These are phyloP conservation scores for Apteryx owenii DNA, from an alignment of 2,113 vertebrate species.

Conservation along the genomic window DNA sequence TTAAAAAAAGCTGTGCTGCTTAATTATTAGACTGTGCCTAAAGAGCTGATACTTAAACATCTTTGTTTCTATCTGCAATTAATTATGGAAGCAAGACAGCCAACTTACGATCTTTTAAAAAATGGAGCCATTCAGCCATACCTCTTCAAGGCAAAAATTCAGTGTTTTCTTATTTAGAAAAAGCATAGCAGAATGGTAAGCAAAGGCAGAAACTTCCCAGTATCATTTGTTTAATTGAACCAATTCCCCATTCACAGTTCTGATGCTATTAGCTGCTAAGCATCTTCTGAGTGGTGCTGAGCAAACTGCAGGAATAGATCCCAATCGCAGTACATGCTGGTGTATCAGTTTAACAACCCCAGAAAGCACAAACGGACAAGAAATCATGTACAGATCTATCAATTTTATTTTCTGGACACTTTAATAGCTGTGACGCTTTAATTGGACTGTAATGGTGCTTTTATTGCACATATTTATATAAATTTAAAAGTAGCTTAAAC, in stretches of 20 bases:
- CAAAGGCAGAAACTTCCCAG: neutral
- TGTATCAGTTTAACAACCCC: neutral
- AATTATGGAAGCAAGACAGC: neutral
- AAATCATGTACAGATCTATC: neutral
- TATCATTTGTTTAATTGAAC: neutral
- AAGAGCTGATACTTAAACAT: neutral
- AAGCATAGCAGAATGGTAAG: neutral
- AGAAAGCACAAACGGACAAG: slow-evolving; percentile 12
- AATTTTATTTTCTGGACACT: slow-evolving; percentile 1
- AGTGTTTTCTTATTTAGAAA: neutral
- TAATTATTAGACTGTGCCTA: neutral
- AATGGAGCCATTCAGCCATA: neutral
- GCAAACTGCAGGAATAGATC: neutral
- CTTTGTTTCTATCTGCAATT: neutral
- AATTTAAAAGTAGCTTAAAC: slow-evolving; percentile 34
- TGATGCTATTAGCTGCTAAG: neutral
- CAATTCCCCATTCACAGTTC: neutral
- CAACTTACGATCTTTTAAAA: neutral
- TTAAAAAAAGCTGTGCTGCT: neutral
- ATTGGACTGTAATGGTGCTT: slow-evolving; percentile 41
- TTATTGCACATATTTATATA: slow-evolving; percentile 42
- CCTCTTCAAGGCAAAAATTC: neutral
- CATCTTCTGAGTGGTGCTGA: neutral
- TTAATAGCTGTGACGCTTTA: slow-evolving; percentile 3
- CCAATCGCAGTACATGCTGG: neutral